Evolutionary conservation across 2,113 vertebrate genomes (phyloP).

Genomic region (Atherinomorus stipes): DNA sequence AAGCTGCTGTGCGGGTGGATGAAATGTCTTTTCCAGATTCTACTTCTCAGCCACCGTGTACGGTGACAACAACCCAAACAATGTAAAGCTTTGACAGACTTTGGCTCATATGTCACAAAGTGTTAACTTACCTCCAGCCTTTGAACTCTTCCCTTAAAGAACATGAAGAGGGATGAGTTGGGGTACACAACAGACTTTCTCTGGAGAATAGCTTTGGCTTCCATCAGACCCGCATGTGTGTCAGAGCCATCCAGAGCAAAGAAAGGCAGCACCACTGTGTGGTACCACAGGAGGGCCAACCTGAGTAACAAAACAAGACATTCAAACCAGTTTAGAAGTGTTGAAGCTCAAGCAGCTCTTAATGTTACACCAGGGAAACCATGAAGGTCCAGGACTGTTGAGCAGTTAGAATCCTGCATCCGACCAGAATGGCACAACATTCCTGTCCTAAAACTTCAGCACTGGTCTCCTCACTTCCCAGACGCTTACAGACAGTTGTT

Average conservation of each 20-base stretch:
- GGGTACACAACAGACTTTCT: constrained; percentile 96
- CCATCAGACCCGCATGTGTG: constrained; percentile 90
- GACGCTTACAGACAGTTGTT: too few species aligned
- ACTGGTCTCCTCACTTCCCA: too few species aligned
- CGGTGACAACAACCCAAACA: not conserved
- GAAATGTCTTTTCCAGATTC: not conserved
- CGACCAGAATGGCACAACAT: too few species aligned
- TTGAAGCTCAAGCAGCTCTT: too few species aligned
- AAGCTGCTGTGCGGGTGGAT: not conserved
- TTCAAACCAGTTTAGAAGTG: not conserved
- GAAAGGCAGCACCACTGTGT: constrained; percentile 97
- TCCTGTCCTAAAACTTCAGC: too few species aligned
- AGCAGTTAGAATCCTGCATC: too few species aligned
- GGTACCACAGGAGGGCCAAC: constrained; percentile 97
- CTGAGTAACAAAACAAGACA: constrained; percentile 73
- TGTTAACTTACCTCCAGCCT: constrained; percentile 89
- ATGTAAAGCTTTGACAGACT: not conserved
- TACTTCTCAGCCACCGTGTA: not conserved
- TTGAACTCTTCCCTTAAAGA: constrained; percentile 98
- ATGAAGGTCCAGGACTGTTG: too few species aligned
- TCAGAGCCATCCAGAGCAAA: constrained; percentile 96
- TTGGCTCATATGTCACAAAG: not conserved
- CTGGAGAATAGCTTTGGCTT: constrained; percentile 95
- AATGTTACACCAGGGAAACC: too few species aligned
- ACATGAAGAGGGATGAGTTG: constrained; percentile 98